Percentiles rank a stretch among this genome's conserved stretches.
phyloP scores from a whole-genome alignment of 2,113 vertebrate species.

The Zootoca vivipara region DNA sequence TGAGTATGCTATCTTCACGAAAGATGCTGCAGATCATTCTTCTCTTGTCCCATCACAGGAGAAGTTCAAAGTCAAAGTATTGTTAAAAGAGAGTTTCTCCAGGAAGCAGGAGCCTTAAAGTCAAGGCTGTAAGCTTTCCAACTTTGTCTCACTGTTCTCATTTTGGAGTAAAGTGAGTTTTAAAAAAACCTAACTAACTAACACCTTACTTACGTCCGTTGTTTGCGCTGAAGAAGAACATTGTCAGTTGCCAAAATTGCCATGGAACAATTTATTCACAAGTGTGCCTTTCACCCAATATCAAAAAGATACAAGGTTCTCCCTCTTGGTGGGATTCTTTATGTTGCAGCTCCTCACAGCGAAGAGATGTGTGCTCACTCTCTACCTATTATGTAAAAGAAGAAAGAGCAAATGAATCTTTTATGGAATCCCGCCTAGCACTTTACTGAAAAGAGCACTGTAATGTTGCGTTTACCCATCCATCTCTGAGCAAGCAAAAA shows the following conservation, averaged over 20 bases:
- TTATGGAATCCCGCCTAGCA: not conserved
- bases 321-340: not conserved
- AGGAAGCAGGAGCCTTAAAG: not conserved
- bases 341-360: not conserved
- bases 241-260: not conserved
- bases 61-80: not conserved
- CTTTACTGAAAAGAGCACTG: not conserved
- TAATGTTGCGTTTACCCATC: not conserved
- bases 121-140: not conserved
- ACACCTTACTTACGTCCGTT: not conserved
- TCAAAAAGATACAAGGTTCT: not conserved
- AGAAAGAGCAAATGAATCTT: not conserved
- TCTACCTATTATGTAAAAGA: conserved; percentile 1
- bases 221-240: not conserved
- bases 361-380: not conserved
- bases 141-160: not conserved
- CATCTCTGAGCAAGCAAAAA: not conserved
- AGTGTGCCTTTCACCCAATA: not conserved
- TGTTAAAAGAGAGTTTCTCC: too few relatives aligned
- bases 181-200: not conserved
- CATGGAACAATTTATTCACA: not conserved
- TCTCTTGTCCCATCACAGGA: not conserved
- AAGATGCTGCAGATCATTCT: not conserved
- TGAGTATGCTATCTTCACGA: too few relatives aligned
- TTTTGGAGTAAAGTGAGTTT: not conserved